A percentile compares a stretch with the other conserved stretches of the same genome.
Conservation (phyloP, 2,113 vertebrate genomes). For the Ceyx margarethae region DNA sequence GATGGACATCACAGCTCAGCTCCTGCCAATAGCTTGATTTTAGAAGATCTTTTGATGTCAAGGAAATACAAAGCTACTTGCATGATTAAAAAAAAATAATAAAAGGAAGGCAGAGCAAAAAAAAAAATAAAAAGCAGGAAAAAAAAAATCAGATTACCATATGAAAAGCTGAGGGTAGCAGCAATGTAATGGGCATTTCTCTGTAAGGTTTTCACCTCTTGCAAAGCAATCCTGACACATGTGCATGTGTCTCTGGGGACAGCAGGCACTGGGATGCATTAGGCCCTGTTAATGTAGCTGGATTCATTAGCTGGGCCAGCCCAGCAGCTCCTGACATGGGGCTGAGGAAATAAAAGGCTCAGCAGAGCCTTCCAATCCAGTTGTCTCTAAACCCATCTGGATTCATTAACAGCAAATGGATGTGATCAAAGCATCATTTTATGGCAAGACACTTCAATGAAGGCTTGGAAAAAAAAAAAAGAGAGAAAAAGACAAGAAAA, state of each 20-base stretch:
- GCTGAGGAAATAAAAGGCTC: conserved; percentile 15
- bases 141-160: conserved; percentile 5
- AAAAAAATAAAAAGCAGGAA: neutral
- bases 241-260: conserved; percentile 1
- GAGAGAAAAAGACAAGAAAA: neutral
- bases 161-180: neutral
- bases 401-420: conserved; percentile 2
- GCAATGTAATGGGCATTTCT: neutral
- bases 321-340: neutral
- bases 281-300: neutral
- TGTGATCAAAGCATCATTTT: conserved; percentile 50
- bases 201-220: neutral
- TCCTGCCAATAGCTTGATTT: neutral
- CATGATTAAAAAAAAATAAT: neutral
- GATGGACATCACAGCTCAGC: neutral
- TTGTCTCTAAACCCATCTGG: conserved; percentile 37
- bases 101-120: neutral
- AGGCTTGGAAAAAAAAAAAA: neutral
- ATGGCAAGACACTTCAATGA: neutral
- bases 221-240: conserved; percentile 21
- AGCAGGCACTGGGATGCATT: neutral
- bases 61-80: neutral
- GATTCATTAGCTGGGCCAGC: neutral
- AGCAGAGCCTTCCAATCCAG: neutral
- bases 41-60: neutral